Conservation (phyloP, 2,113 vertebrate genomes). For the Guaruba guarouba region DNA sequence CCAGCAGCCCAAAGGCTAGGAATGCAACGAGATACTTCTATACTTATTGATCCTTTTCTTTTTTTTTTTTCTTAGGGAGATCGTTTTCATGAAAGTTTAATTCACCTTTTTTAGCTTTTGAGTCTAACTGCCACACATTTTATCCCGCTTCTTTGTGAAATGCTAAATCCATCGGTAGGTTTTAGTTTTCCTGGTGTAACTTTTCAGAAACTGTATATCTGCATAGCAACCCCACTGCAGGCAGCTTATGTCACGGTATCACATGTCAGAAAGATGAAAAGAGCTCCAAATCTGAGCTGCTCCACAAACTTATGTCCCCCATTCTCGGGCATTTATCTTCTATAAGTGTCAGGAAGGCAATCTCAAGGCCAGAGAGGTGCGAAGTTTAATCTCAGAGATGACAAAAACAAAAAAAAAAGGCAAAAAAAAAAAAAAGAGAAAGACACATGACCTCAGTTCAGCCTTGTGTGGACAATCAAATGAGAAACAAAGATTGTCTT, state of each 20-base stretch:
- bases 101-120: slow-evolving; percentile 74
- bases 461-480: slow-evolving; percentile 62
- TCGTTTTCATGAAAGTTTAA: slow-evolving; percentile 79
- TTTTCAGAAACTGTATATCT: slow-evolving; percentile 87
- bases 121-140: slow-evolving; percentile 79
- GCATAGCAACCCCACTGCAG: slow-evolving; percentile 78
- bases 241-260: slow-evolving; percentile 78
- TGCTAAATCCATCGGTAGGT: slow-evolving; percentile 77
- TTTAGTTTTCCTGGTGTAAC: slow-evolving; percentile 84
- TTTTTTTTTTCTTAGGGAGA: slow-evolving; percentile 42
- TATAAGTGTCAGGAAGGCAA: slow-evolving; percentile 66
- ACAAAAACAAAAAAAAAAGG: slow-evolving; percentile 41
- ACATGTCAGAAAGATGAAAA: slow-evolving; percentile 79
- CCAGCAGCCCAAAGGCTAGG: slow-evolving; percentile 33
- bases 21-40: slow-evolving; percentile 67
- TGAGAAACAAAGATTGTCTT: slow-evolving; percentile 79
- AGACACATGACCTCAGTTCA: slow-evolving; percentile 60
- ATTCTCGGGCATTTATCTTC: slow-evolving; percentile 60
- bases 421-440: not conserved
- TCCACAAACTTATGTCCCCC: slow-evolving; percentile 68
- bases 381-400: slow-evolving; percentile 73
- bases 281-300: slow-evolving; percentile 75
- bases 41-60: slow-evolving; percentile 69
- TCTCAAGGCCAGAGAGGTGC: slow-evolving; percentile 69
- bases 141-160: slow-evolving; percentile 79